Base-by-base conservation (phyloP, 1,140 invertebrate species). In the Trinorchestia longiramus region DNA sequence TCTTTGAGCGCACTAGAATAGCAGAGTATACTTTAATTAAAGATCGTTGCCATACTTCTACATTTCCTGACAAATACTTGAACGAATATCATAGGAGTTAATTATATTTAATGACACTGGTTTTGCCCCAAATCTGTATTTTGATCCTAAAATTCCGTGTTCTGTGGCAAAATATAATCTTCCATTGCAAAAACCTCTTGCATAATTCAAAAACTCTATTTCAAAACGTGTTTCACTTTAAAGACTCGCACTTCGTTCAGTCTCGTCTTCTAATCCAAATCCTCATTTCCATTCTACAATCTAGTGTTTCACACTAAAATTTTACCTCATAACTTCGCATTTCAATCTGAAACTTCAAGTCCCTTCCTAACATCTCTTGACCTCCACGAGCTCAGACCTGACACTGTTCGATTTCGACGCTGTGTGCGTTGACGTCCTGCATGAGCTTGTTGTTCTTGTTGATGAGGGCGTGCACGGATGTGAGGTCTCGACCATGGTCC, bases 361-460 rank as follows among this genome's bases (percentile, higher is more conserved):
- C 28, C 62, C 1, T 3, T 28, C 11, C 62, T 28, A 77, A 11
- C 15, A 36, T 77, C 1, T 23, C 1, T 1, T 1, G 28, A 19
- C 1, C 11, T 11, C 15, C 62, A 77, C 62, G 36, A 77, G 28
- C 62, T 77, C 92, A 40, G 36, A 94, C 92, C 92, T 94, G 92
- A 6, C 96, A 95, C 87, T 96, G 96, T 47, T 96, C 96, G 87
- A 97, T 96, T 45, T 97, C 96, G 91, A 94, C 96, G 77, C 96
- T 98, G 97, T 99, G 98, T 96, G 98, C 98, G 42, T 98, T 97
- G 11, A 99, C 98, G 97, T 99, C 98, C 94, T 98, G 98, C 97
- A 99, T 98, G 28, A 99, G 97, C 36, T 98, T 98, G n/a, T 98
- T 97, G 97, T 99, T 98, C n/a, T 98, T 98, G 96, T 97, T 99